Percentiles rank a stretch among this genome's conserved stretches.
phyloP scores from a whole-genome alignment of 64 coral and sea anemone species.

The Catalaphyllia jardinei region DNA sequence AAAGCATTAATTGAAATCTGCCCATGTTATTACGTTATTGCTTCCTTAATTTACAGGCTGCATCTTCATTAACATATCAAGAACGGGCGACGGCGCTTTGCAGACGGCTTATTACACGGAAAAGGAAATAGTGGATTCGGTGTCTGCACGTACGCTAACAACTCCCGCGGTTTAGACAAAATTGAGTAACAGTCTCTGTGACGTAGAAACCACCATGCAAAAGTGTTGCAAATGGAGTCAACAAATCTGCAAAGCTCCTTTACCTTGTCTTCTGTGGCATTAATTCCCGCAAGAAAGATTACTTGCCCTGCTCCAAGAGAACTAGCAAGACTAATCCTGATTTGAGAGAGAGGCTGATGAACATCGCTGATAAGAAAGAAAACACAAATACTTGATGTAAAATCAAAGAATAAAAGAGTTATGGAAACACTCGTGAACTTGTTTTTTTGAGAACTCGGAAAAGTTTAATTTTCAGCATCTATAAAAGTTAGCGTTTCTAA shows the following conservation, averaged over 20 bases:
- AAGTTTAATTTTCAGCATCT: too few relatives aligned
- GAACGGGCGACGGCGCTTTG: neutral
- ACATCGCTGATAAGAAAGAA: constrained; percentile 21
- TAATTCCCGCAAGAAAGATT: constrained; percentile 46
- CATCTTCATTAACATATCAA: too few relatives aligned
- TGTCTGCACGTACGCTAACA: too few relatives aligned
- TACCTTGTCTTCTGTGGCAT: constrained; percentile 23
- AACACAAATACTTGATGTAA: neutral
- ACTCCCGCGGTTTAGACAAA: too few relatives aligned
- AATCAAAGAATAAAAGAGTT: too few relatives aligned
- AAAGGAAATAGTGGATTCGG: too few relatives aligned
- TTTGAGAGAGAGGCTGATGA: constrained; percentile 37
- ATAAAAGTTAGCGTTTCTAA: too few relatives aligned
- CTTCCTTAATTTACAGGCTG: too few relatives aligned
- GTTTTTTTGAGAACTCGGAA: too few relatives aligned
- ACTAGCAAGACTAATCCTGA: constrained; percentile 23
- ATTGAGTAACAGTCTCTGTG: too few relatives aligned
- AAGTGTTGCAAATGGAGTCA: neutral
- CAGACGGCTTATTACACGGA: too few relatives aligned
- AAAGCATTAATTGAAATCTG: neutral
- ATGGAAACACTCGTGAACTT: neutral
- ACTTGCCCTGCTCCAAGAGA: constrained; percentile 49
- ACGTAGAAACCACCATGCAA: neutral
- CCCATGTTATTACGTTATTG: too few relatives aligned
- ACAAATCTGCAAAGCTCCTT: neutral